A percentile compares a stretch with the other conserved stretches of the same genome.
phyloP scores from a whole-genome alignment of 2,888 invertebrate species.

The Invenusta paracnida region DNA sequence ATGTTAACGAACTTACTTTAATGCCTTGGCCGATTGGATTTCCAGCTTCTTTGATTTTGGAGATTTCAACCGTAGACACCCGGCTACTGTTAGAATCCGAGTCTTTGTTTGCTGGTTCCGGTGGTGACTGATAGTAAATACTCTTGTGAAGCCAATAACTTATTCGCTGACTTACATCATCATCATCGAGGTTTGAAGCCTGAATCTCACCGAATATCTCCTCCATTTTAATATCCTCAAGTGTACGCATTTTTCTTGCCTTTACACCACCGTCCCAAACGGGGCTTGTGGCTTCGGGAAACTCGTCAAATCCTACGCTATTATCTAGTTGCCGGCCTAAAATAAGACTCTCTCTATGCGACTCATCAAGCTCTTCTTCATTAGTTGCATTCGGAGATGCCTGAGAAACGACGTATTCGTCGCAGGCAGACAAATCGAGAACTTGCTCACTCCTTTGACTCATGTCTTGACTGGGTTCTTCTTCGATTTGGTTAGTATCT shows the following conservation, averaged over 20 bases:
- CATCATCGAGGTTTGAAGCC: constrained; percentile 18
- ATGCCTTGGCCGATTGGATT: background rate
- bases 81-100: background rate
- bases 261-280: background rate
- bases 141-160: constrained; percentile 35
- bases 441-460: no score
- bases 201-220: constrained; percentile 8
- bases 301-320: no score
- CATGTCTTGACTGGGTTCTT: no score
- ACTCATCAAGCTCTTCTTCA: background rate
- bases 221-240: constrained; percentile 28
- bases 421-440: no score
- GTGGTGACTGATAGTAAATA: constrained; percentile 32
- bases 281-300: no score
- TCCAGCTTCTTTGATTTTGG: background rate
- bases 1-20: background rate
- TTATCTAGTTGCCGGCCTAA: no score
- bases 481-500: background rate
- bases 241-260: background rate
- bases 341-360: background rate
- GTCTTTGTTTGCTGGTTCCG: background rate
- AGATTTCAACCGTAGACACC: background rate
- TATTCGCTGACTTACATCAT: constrained; percentile 37
- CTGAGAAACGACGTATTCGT: no score
- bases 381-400: background rate